These are phyloP conservation scores for Dinocampus coccinellae DNA, from an alignment of 2,888 invertebrate species.

Conservation along the genomic window DNA sequence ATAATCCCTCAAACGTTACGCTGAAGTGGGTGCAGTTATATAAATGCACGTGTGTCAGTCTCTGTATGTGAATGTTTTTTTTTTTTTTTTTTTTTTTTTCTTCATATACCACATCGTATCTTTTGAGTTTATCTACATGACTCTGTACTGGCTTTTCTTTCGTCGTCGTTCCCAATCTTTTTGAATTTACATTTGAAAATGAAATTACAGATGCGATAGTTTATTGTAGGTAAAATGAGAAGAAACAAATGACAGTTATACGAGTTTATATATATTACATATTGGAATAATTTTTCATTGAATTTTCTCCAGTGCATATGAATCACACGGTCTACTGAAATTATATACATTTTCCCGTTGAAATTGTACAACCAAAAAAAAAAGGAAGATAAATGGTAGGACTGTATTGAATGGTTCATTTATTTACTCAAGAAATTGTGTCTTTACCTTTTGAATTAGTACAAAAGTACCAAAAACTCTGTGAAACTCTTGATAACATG, in stretches of 20 bases:
- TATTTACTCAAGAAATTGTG: background rate
- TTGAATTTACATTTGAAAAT: background rate
- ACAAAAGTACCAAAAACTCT: background rate
- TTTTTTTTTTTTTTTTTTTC: background rate
- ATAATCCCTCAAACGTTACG: background rate
- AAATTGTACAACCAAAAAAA: background rate
- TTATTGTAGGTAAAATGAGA: background rate
- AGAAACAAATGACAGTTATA: too few species aligned
- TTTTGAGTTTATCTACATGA: background rate
- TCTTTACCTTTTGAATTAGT: background rate
- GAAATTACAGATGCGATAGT: background rate
- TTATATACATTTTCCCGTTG: background rate
- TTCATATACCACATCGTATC: background rate
- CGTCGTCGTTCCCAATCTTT: background rate
- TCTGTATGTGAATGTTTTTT: too few species aligned
- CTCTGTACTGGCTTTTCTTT: too few species aligned
- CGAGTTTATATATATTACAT: background rate
- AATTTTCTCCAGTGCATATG: background rate
- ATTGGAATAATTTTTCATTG: background rate
- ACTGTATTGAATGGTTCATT: background rate
- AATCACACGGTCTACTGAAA: background rate
- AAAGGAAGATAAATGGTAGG: background rate
- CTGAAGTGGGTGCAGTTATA: background rate
- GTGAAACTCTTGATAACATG: background rate
- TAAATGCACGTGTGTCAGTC: background rate